phyloP scores from a whole-genome alignment of 2,888 invertebrate genomes.

The Actias luna region DNA sequence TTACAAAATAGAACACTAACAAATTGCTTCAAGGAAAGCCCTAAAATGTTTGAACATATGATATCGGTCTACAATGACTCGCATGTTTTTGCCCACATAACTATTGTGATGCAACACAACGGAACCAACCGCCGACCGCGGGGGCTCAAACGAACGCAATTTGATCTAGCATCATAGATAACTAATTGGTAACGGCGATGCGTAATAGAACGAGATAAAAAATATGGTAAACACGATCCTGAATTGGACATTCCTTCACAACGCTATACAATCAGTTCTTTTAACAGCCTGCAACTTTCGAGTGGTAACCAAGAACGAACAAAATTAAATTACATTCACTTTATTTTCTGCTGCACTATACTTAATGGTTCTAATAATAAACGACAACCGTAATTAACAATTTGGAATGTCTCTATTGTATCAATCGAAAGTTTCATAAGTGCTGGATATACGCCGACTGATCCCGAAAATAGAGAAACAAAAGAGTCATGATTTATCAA shows the following conservation, averaged over 20 bases:
- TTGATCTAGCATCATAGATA: constrained; percentile 62
- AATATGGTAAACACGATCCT: constrained; percentile 43
- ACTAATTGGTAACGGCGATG: constrained; percentile 65
- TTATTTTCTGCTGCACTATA: not conserved
- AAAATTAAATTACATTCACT: no score
- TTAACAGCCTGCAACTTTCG: not conserved
- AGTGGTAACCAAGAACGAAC: no score
- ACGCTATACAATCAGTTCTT: not conserved
- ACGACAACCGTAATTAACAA: no score
- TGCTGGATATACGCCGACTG: no score
- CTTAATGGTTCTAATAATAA: no score
- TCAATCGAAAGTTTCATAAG: no score
- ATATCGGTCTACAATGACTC: constrained; percentile 43
- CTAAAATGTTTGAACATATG: not conserved
- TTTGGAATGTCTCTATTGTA: no score
- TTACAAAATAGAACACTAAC: constrained; percentile 5
- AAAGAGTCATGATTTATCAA: no score
- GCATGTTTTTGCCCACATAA: constrained; percentile 43
- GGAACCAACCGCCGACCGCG: constrained; percentile 32
- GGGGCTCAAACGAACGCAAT: constrained; percentile 39
- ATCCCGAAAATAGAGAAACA: no score
- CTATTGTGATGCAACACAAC: constrained; percentile 59
- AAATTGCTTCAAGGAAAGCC: not conserved
- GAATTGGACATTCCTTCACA: constrained; percentile 19
- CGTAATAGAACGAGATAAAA: constrained; percentile 53